Base-by-base conservation (phyloP, 2,113 vertebrate species). In the Leptobrachium leishanense region DNA sequence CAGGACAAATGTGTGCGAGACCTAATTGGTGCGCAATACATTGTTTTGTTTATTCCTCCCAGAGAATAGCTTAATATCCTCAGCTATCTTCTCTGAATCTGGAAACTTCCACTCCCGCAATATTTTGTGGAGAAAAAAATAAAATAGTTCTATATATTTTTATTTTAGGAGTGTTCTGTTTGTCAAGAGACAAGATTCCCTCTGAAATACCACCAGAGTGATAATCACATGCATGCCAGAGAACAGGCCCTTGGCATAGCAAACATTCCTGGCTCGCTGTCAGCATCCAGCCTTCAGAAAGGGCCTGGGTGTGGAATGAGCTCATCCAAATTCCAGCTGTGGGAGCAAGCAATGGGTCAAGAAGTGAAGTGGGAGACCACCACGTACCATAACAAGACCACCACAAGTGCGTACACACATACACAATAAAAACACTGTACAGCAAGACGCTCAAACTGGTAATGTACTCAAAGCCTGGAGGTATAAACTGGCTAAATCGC, bases 21-120 rank as follows among this genome's bases (percentile, higher is more conserved):
- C 57, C 41, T 44, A 72, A 20, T 41, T 43, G 31, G 0, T 31
- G 20, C 20, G 20, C 20, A 31, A 31, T 31, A 31, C 20, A 31
- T 31, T 31, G 20, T 31, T 70, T 77, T 63, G 42, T 53, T 69
- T 66, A 77, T 77, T 77, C 76, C 68, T 11, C 43, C 40, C 46
- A 42, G 7, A 70, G 53, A 20, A 5, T 71, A 73, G 72, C 70
- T 50, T n/a, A 44, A 73, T 72, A 67, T 73, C 50, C 54, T 78
- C 64, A n/a, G 42, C n/a, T 64, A 64, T 20, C 43, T 70, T 50
- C 31, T 42, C 31, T 67, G 6, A 40, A 55, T 81, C 62, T 74
- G 78, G 78, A 81, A 74, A 81, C 12, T 59, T 81, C 78, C 65
- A 80, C 78, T 81, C 78, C 72, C 65, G 68, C 11, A 74, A 57